phyloP scores from a whole-genome alignment of 1,140 invertebrate genomes.

The Hypothenemus hampei region DNA sequence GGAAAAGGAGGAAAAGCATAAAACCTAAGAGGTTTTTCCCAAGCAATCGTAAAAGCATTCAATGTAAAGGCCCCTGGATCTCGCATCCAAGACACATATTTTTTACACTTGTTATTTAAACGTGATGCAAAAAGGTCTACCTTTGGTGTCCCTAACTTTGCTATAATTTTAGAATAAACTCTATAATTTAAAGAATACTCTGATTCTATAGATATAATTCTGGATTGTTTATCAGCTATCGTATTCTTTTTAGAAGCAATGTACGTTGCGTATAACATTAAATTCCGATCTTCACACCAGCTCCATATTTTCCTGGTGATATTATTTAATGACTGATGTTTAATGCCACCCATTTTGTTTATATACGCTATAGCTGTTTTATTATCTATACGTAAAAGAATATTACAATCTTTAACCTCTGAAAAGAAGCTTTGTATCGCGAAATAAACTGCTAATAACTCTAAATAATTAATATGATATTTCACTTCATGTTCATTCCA shows the following conservation, averaged over 20 bases:
- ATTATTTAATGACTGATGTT: constrained; percentile 21
- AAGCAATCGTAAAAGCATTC: neutral
- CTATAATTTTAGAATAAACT: constrained; percentile 1
- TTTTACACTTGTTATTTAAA: constrained; percentile 35
- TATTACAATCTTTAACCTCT: constrained; percentile 11
- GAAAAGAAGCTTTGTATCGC: constrained; percentile 4
- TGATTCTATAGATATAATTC: constrained; percentile 24
- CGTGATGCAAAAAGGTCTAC: constrained; percentile 34
- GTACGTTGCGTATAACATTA: constrained; percentile 33
- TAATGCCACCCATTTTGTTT: constrained; percentile 35
- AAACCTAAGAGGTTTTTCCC: neutral
- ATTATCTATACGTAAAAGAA: constrained; percentile 6
- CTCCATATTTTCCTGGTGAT: constrained; percentile 28
- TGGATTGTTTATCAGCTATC: constrained; percentile 29
- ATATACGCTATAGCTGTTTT: constrained; percentile 28
- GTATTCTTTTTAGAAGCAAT: constrained; percentile 16
- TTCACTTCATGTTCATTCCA: too few relatives aligned
- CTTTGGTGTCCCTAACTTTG: constrained; percentile 13
- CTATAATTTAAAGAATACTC: constrained; percentile 11
- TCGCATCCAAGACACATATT: neutral
- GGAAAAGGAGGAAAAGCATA: too few relatives aligned
- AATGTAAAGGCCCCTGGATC: neutral
- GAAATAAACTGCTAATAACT: too few relatives aligned
- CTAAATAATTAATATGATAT: too few relatives aligned
- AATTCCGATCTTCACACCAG: constrained; percentile 31